Evolutionary conservation across 30 jellyfish, hydroid and myxozoan species (phyloP).

Genomic region (Morbakka virulenta): DNA sequence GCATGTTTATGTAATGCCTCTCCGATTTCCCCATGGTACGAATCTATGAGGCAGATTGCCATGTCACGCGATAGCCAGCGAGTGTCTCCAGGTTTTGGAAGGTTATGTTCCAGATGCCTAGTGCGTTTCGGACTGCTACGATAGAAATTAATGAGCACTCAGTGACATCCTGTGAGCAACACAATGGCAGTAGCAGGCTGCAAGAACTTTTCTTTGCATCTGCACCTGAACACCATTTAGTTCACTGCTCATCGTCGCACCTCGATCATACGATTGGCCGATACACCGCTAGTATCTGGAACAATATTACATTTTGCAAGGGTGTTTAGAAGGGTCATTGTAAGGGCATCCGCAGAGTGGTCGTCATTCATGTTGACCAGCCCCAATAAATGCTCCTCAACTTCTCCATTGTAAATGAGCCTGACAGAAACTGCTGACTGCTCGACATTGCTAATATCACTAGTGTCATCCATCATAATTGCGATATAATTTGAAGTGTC

Average conservation of each 20-base stretch:
- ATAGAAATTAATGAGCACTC: slow-evolving; percentile 34
- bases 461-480: slow-evolving; percentile 59
- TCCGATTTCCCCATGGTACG: no score
- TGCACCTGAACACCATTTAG: slow-evolving; percentile 45
- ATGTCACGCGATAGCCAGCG: no score
- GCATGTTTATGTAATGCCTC: no score
- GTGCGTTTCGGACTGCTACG: no score
- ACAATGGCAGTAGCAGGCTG: slow-evolving; percentile 30
- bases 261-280: slow-evolving; percentile 47
- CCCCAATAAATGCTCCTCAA: slow-evolving; percentile 39
- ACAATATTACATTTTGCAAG: slow-evolving; percentile 7
- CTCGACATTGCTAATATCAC: slow-evolving; percentile 41
- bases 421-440: slow-evolving; percentile 53
- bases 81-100: no score
- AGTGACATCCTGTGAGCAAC: slow-evolving; percentile 40
- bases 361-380: slow-evolving; percentile 34
- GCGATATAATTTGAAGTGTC: slow-evolving; percentile 9
- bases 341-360: slow-evolving; percentile 39
- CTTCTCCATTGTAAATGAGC: slow-evolving; percentile 25
- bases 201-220: slow-evolving; percentile 32
- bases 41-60: no score
- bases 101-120: no score
- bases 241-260: slow-evolving; percentile 49
- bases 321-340: slow-evolving; percentile 7
- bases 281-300: slow-evolving; percentile 29